A percentile compares a stretch with the other conserved stretches of the same genome.
These are phyloP conservation scores for Rhaphigaster nebulosa DNA, from an alignment of 2,888 invertebrate species.

Conservation along the genomic window DNA sequence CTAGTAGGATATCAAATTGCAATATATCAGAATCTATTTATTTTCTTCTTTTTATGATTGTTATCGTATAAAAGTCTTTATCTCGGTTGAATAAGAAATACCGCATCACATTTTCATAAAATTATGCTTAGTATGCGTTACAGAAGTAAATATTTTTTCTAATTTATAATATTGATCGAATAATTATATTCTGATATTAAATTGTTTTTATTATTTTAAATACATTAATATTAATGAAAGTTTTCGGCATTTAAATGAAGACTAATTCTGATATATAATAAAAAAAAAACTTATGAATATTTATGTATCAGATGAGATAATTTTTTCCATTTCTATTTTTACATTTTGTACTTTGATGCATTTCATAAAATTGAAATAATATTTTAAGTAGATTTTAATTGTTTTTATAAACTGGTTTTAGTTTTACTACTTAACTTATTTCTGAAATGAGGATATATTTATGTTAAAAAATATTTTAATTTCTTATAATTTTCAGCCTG, in stretches of 20 bases:
- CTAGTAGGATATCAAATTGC: not conserved
- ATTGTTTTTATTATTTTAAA: constrained; percentile 48
- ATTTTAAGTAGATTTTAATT: not conserved
- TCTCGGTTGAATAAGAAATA: constrained; percentile 41
- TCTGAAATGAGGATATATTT: constrained; percentile 14
- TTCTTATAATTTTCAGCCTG: constrained; percentile 2
- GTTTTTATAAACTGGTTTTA: not conserved
- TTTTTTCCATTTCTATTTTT: constrained; percentile 41
- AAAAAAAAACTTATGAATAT: not conserved
- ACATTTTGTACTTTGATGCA: constrained; percentile 13
- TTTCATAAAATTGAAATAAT: constrained; percentile 7
- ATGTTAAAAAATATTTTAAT: not conserved
- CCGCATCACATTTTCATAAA: constrained; percentile 21
- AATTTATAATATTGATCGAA: constrained; percentile 66
- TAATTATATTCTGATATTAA: constrained; percentile 9
- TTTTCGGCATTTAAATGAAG: constrained; percentile 28
- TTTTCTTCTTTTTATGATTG: constrained; percentile 49
- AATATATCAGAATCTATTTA: constrained; percentile 25
- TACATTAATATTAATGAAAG: not conserved
- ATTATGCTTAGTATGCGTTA: not conserved
- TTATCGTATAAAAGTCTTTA: constrained; percentile 47
- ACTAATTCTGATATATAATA: constrained; percentile 23
- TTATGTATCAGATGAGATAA: constrained; percentile 25
- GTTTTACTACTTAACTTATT: not conserved
- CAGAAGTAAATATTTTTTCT: constrained; percentile 2